Evolutionary conservation across 2,797 vertebrate genomes (phyloP).

Genomic region (Poliocrania exsul): DNA sequence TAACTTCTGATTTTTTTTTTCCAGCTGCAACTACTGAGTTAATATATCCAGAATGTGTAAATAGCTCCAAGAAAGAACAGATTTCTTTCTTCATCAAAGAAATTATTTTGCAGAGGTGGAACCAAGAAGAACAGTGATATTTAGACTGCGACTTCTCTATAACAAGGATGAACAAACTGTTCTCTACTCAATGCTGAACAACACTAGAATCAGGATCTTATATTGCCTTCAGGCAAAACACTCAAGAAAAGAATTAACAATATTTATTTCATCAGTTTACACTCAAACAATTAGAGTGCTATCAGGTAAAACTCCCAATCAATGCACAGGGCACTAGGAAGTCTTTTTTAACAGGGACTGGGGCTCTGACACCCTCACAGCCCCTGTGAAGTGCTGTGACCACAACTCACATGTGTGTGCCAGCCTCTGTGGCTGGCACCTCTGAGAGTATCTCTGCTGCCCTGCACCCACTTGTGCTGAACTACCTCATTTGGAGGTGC

Average conservation of each 20-base stretch:
- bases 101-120: background rate
- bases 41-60: background rate
- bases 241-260: background rate
- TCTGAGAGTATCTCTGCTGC: background rate
- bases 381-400: background rate
- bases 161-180: background rate
- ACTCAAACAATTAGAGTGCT: background rate
- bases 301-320: background rate
- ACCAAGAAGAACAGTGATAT: background rate
- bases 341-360: background rate
- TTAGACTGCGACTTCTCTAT: background rate
- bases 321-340: background rate
- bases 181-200: background rate
- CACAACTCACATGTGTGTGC: rapidly evolving
- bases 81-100: background rate
- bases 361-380: background rate
- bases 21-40: background rate
- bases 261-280: background rate
- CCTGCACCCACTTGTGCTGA: background rate
- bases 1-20: background rate
- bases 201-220: background rate
- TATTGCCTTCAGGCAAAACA: background rate
- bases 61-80: background rate
- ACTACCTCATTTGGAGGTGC: background rate
- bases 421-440: background rate